Evolutionary conservation across 2,113 vertebrate genomes (phyloP).

Genomic region (Caretta caretta): DNA sequence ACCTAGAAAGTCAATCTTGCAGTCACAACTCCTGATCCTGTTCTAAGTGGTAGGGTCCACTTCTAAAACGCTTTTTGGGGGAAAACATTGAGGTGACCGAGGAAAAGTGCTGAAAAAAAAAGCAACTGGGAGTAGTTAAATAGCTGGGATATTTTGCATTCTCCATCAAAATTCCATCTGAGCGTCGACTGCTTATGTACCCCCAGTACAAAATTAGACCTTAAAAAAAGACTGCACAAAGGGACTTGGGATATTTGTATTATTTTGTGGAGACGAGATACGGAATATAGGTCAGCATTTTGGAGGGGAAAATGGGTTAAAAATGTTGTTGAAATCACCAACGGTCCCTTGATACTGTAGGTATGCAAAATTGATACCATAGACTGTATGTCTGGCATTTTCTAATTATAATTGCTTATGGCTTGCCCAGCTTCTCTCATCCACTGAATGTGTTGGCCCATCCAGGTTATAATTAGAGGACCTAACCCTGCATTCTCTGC

Average conservation of each 20-base stretch:
- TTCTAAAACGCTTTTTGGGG: neutral
- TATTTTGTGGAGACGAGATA: neutral
- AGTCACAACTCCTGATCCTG: neutral
- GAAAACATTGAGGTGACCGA: neutral
- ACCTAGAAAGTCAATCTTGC: neutral
- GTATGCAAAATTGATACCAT: neutral
- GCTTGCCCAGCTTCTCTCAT: neutral
- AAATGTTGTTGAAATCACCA: neutral
- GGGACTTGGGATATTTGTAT: neutral
- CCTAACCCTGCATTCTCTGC: neutral
- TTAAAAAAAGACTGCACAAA: neutral
- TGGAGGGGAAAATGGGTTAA: constrained; percentile 21
- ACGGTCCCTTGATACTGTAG: neutral
- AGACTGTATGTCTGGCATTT: neutral
- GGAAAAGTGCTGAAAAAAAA: neutral
- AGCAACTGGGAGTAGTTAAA: neutral
- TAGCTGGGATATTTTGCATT: neutral
- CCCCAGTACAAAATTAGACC: neutral
- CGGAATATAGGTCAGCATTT: constrained; percentile 59
- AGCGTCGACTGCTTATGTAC: neutral
- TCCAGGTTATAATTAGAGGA: neutral
- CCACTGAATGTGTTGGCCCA: neutral
- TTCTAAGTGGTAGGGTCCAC: neutral
- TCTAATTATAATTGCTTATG: neutral
- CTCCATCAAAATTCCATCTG: neutral